Evolutionary conservation across 2,113 vertebrate genomes (phyloP).

Genomic region (Festucalex cinctus): DNA sequence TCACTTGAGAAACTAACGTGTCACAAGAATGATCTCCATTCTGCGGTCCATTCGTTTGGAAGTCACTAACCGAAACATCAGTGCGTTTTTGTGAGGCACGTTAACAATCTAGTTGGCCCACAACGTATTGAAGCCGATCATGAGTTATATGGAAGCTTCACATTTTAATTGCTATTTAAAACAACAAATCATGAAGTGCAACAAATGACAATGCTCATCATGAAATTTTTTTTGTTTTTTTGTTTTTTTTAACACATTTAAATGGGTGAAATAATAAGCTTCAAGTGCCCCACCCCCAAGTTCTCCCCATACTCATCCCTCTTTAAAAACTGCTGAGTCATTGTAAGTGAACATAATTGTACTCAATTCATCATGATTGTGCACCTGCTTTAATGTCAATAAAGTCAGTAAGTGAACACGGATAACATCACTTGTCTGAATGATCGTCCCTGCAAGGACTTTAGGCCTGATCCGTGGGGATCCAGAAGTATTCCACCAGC

Average conservation of each 20-base stretch:
- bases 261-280: background rate
- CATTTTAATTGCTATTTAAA: background rate
- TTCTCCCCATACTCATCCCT: background rate
- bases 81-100: background rate
- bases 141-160: background rate
- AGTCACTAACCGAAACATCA: background rate
- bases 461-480: constrained; percentile 61
- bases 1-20: background rate
- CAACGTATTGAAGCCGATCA: background rate
- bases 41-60: background rate
- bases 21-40: background rate
- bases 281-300: background rate
- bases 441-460: fast-evolving
- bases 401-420: constrained; percentile 71
- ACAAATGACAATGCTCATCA: background rate
- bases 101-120: background rate
- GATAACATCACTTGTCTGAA: background rate
- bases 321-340: background rate
- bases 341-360: constrained; percentile 7
- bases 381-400: constrained; percentile 73
- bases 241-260: too few species aligned
- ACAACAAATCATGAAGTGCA: background rate
- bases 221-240: background rate
- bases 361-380: constrained; percentile 52
- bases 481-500: constrained; percentile 60